Percentiles rank a stretch among this genome's conserved stretches.
Conservation (phyloP, 1,140 invertebrate species). For the Diprion similis region DNA sequence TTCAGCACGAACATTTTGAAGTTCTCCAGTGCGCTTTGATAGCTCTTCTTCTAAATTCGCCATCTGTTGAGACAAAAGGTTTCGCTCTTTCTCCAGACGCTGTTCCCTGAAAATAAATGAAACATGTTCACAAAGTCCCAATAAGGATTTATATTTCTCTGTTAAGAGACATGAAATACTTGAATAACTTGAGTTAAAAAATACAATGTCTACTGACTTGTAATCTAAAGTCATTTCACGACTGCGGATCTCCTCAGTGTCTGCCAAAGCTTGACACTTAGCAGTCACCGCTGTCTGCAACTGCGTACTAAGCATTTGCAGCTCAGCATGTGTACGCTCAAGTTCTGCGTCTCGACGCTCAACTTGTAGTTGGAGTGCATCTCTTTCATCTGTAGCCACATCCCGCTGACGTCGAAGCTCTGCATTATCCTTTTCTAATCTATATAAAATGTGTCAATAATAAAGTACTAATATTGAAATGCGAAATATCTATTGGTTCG, state of each 20-base stretch:
- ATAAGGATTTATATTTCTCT: neutral
- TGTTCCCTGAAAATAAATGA: slow-evolving; percentile 66
- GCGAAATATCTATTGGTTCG: too few relatives aligned
- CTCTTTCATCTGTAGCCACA: slow-evolving; percentile 73
- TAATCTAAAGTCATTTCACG: slow-evolving; percentile 79
- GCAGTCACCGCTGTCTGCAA: slow-evolving; percentile 72
- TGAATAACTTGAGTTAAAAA: too few relatives aligned
- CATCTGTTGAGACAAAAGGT: slow-evolving; percentile 78
- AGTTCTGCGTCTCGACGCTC: slow-evolving; percentile 74
- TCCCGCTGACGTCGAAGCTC: slow-evolving; percentile 68
- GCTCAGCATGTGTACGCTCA: slow-evolving; percentile 70
- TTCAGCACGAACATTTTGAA: slow-evolving; percentile 78
- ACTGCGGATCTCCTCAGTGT: slow-evolving; percentile 80
- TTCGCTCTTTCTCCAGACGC: slow-evolving; percentile 80
- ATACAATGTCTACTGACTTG: slow-evolving; percentile 54
- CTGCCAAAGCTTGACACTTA: slow-evolving; percentile 83
- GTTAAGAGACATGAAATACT: neutral
- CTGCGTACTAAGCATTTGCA: slow-evolving; percentile 70
- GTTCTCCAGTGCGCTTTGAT: slow-evolving; percentile 75
- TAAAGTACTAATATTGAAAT: slow-evolving; percentile 45
- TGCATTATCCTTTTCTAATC: slow-evolving; percentile 63
- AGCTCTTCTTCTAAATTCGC: slow-evolving; percentile 78
- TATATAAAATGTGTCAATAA: slow-evolving; percentile 54
- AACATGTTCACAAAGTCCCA: neutral
- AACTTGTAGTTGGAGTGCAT: slow-evolving; percentile 72